Percentiles rank a stretch among this genome's conserved stretches.
Conservation (phyloP, 2,797 vertebrate genomes). For the Paedocypris micromegethes region DNA sequence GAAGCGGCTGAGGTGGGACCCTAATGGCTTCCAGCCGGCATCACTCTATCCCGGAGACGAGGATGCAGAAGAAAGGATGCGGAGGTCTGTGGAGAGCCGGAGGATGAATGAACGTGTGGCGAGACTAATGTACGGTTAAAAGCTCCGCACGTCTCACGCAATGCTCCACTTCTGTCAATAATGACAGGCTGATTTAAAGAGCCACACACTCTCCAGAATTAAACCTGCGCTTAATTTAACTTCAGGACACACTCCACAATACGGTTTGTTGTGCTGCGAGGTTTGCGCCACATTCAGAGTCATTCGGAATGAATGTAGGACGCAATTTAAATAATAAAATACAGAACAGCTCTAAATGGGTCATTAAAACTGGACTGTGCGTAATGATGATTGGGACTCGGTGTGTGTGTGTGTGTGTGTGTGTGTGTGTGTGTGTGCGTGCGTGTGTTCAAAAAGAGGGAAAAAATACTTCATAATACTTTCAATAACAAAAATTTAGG, state of each 20-base stretch:
- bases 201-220: not conserved
- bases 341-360: constrained; percentile 19
- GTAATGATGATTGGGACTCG: constrained; percentile 7
- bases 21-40: constrained; percentile 15
- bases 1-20: constrained; percentile 18
- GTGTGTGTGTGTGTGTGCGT: not conserved
- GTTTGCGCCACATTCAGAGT: constrained; percentile 1
- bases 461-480: no score
- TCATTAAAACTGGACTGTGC: constrained; percentile 27
- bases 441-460: no score
- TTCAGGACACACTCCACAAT: not conserved
- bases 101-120: constrained; percentile 14
- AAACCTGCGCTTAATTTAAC: not conserved
- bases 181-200: constrained; percentile 4
- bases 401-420: constrained; percentile 1
- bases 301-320: constrained; percentile 7
- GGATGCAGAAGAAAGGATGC: not conserved
- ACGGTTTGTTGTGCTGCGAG: not conserved
- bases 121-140: constrained; percentile 5
- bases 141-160: constrained; percentile 4
- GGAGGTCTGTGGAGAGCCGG: not conserved
- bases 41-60: not conserved
- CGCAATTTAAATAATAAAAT: constrained; percentile 13
- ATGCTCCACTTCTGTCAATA: constrained; percentile 1
- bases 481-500: no score